Base-by-base conservation (phyloP, 2,113 vertebrate species). In the Plecotus auritus region DNA sequence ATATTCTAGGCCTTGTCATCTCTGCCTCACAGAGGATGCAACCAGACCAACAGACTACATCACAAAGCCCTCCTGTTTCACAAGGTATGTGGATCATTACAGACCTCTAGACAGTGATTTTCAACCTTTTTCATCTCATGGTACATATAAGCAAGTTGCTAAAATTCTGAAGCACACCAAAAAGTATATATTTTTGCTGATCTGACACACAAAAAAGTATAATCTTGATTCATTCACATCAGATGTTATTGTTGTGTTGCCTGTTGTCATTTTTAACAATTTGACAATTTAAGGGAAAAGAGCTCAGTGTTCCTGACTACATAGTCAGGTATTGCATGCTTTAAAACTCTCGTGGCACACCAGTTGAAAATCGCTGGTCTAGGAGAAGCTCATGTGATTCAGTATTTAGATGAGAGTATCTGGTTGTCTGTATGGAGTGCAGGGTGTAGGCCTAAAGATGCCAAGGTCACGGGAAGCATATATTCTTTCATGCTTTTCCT, bases 1-100 rank as follows among this genome's bases (percentile, higher is more conserved):
- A 87, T 64, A 74, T 95, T 95, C 81, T 88, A 95, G 77, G 88
- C 40, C 35, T 90, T 67, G 56, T 93, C 90, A 64, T 87, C 59
- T 85, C 67, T 80, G 77, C 94, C 92, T 97, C 95, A 97, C 59
- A 95, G 93, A 96, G 70, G 80, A 77, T 9, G 66, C 51, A 88
- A 69, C 32, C 81, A 81, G 72, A 76, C 61, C 45, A 77, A 42
- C 30, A 56, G 59, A 80, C 51, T 67, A 88, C 95, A 97, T 97
- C 97, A 97, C 78, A 97, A 96, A 97, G 95, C 64, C 85, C 73
- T 67, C 64, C 67, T 95, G 30, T 83, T 93, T 90, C n/a, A 59
- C 37, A 56, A 69, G 67, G 22, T 11, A 72, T 23, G 18, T 5
- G 22, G 14, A 45, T 32, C 49, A 84, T 67, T 45, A n/a, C 18